A percentile compares a stretch with the other conserved stretches of the same genome.
phyloP scores from a whole-genome alignment of 2,888 invertebrate species.

The Diplazon laetatorius region DNA sequence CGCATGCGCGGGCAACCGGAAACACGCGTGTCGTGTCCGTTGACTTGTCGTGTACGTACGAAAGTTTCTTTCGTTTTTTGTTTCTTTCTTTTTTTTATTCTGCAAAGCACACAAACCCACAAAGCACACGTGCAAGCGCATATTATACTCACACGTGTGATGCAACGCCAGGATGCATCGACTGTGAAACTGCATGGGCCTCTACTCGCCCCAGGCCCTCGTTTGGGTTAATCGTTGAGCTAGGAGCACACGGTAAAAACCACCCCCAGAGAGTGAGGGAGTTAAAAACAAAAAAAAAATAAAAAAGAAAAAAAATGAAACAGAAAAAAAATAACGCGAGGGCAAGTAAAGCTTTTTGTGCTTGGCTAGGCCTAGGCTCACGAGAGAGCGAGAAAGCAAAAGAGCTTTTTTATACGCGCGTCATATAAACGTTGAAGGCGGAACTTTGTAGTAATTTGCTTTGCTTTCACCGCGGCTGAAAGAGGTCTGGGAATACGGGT shows the following conservation, averaged over 20 bases:
- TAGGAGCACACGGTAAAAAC: conserved; percentile 23
- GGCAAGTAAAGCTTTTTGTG: conserved; percentile 57
- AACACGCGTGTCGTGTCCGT: conserved; percentile 31
- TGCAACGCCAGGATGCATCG: neutral
- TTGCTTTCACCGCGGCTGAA: conserved; percentile 69
- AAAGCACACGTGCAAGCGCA: too few relatives aligned
- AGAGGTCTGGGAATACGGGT: conserved; percentile 63
- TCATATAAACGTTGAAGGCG: conserved; percentile 53
- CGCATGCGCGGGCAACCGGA: conserved; percentile 28
- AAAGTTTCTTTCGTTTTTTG: too few relatives aligned
- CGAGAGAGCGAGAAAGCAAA: conserved; percentile 45
- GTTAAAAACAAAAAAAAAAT: too few relatives aligned
- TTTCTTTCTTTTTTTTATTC: too few relatives aligned
- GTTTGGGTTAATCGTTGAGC: conserved; percentile 58
- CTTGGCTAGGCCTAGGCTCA: conserved; percentile 41
- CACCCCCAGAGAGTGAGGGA: too few relatives aligned
- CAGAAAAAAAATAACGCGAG: conserved; percentile 35
- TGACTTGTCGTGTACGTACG: conserved; percentile 53
- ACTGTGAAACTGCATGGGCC: conserved; percentile 5
- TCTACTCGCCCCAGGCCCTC: conserved; percentile 11
- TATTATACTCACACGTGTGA: conserved; percentile 16
- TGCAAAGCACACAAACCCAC: conserved; percentile 30
- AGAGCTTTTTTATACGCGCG: conserved; percentile 68
- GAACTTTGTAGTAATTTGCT: conserved; percentile 71
- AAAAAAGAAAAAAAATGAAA: neutral